Evolutionary conservation across 1,140 invertebrate genomes (phyloP), one percentile per base, ranked within the genome.

Genomic region (Listronotus oregonensis): DNA sequence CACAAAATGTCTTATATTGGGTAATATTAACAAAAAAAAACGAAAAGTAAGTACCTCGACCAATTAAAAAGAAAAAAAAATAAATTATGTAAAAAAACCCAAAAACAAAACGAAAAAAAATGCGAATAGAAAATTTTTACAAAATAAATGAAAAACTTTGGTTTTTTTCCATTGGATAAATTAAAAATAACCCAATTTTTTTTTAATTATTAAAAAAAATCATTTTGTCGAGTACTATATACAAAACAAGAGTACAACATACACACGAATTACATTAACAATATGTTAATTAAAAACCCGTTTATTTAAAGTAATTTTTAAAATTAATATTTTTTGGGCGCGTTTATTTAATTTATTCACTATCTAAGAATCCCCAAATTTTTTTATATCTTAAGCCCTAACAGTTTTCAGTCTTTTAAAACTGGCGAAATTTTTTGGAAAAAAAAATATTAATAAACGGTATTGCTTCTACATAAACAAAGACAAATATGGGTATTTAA

Each of bases 151-250:
- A 65, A 71, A 68, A 58, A 76, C 77, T 78, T 78, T 78, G 77
- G 77, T 74, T 78, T 66, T n/a, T n/a, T 71, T 77, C 59, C 61
- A 71, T 73, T 77, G 69, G 77, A 78, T 74, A 76, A 78, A 75
- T 75, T 71, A 73, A 75, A 64, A 73, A 73, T 57, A 68, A 64
- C 17, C n/a, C n/a, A n/a, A 10, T 39, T 54, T 61, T 69, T 60
- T 40, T 51, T 47, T 15, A 8, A 32, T 52, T 52, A 52, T 43
- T 32, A 27, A 11, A 51, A 62, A 60, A 57, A 44, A 61, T 67
- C 18, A 40, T 39, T 37, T 58, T 63, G 42, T 59, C 64, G 49
- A 54, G 55, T 64, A 46, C 34, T 68, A 72, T 72, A 58, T 71
- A 64, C 63, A 67, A 60, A 69, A 66, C 52, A 27, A 27, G 21